Evolutionary conservation across 1,140 invertebrate genomes (phyloP), one percentile per base, ranked within the genome.

Genomic region (Euborellia annulipes): DNA sequence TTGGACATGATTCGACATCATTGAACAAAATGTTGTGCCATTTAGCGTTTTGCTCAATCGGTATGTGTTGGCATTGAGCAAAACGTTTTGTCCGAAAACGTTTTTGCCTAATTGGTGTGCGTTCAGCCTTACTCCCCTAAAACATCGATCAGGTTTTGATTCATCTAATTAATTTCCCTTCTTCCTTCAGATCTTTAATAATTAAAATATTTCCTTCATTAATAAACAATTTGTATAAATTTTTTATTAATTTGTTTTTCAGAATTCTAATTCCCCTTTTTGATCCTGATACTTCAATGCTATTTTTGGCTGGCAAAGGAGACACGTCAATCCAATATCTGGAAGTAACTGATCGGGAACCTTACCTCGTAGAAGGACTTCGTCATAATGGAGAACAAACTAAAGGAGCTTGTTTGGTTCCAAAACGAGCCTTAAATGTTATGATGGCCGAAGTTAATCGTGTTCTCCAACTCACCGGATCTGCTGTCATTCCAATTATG

Each of bases 401-500:
- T 0, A 93, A 93, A 65, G 89, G 89, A 11, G 85, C 84, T 14
- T 89, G 85, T 57, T 57, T 94, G 36, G 79, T 94, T 27, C 89
- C 91, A 6, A 96, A 96, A 64, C 68, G 87, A 54, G 87, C 87
- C 1, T 65, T 96, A 8, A 80, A 85, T 58, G 86, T 95, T 2
- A 95, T 95, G 91, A 80, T 89, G 54, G 88, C 84, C 1, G 90
- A 96, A 70, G 89, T 94, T 2, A 91, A 94, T 64, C 67, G 89
- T 54, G 67, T 96, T 13, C 63, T 94, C 6, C 79, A 94, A 51
- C 66, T 96, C 17, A 82, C 85, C 2, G 80, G 83, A 3, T 78
- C 76, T 40, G 79, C 82, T 51, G 83, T 96, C 17, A 80, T 92
- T 58, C 87, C 88, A 6, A 82, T 92, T 37, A 90, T 87, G 63